A percentile compares a stretch with the other conserved stretches of the same genome.
Evolutionary conservation across 2,113 vertebrate genomes (phyloP).

Genomic region (Toxotes chatareus): DNA sequence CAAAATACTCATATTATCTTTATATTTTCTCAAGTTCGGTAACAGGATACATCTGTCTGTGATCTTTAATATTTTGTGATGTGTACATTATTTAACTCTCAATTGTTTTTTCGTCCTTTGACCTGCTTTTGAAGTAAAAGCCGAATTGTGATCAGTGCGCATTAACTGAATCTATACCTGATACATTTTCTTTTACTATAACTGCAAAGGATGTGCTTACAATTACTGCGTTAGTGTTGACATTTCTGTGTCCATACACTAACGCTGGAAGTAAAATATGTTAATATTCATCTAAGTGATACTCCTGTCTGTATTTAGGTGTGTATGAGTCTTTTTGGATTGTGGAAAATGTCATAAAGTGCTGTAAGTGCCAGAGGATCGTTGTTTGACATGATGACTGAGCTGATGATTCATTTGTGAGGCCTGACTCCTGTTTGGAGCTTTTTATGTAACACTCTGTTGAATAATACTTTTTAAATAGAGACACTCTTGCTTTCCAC

Average conservation of each 20-base stretch:
- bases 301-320: slow-evolving; percentile 64
- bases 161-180: background rate
- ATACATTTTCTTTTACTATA: background rate
- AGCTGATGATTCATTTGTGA: slow-evolving; percentile 74
- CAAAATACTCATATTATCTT: too few relatives aligned
- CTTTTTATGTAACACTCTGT: slow-evolving; percentile 80
- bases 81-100: background rate
- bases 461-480: slow-evolving; percentile 85
- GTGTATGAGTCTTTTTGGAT: slow-evolving; percentile 66
- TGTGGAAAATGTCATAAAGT: slow-evolving; percentile 66
- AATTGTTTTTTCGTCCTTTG: background rate
- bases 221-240: slow-evolving; percentile 22
- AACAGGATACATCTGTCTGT: background rate
- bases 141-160: background rate
- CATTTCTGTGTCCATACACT: slow-evolving; percentile 15
- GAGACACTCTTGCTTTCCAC: slow-evolving; percentile 66
- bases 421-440: slow-evolving; percentile 66
- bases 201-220: background rate
- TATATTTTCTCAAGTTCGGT: too few relatives aligned
- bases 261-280: slow-evolving; percentile 41
- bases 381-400: slow-evolving; percentile 69
- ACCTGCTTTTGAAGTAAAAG: background rate
- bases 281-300: slow-evolving; percentile 66
- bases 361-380: slow-evolving; percentile 54
- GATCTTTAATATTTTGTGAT: background rate